Evolutionary conservation across 2,888 invertebrate species (phyloP).

Genomic region (Brachyptera putata): DNA sequence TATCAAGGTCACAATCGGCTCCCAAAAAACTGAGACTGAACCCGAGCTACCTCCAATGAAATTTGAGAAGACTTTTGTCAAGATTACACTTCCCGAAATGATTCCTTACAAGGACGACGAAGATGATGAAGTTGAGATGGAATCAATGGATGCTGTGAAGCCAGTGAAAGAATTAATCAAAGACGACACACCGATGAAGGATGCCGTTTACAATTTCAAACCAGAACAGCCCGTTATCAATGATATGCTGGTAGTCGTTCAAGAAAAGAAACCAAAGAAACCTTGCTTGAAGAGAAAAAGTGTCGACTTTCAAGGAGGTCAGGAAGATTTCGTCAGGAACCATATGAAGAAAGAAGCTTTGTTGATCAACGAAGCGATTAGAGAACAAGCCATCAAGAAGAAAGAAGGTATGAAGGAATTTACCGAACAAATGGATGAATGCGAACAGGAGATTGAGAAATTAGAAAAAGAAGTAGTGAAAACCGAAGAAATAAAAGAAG

Average conservation of each 20-base stretch:
- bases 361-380: slow-evolving; percentile 36
- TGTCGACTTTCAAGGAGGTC: neutral
- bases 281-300: neutral
- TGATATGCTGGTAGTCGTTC: no score
- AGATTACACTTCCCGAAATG: slow-evolving; percentile 20
- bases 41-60: no score
- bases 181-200: no score
- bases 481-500: slow-evolving; percentile 25
- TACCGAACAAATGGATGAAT: slow-evolving; percentile 6
- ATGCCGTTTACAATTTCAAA: no score
- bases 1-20: no score
- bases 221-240: no score
- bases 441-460: slow-evolving; percentile 34
- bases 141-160: neutral
- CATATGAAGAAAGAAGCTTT: slow-evolving; percentile 8
- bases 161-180: neutral
- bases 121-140: neutral
- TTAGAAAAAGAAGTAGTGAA: slow-evolving; percentile 43
- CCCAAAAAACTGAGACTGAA: no score
- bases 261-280: slow-evolving; percentile 8
- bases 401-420: slow-evolving; percentile 5
- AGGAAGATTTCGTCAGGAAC: neutral
- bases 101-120: slow-evolving; percentile 6
- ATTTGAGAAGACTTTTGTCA: no score
- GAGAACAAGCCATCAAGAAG: neutral